A percentile compares a stretch with the other conserved stretches of the same genome.
phyloP scores from a whole-genome alignment of 1,140 invertebrate genomes.

The Drepana arcuata region DNA sequence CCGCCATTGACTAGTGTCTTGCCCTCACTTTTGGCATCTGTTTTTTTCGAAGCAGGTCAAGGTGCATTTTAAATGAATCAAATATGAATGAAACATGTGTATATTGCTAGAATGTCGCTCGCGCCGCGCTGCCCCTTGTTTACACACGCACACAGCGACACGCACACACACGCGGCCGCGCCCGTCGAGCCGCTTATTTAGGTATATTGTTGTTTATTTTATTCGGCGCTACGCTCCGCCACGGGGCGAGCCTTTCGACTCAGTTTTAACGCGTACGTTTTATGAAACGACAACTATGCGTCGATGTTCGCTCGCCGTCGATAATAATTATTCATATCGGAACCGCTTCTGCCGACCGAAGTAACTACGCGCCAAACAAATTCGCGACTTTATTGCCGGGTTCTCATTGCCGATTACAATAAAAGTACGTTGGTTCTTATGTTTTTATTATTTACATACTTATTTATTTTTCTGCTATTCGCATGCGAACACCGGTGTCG shows the following conservation, averaged over 20 bases:
- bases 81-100: no score
- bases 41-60: no score
- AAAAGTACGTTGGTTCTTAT: conserved; percentile 26
- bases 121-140: conserved; percentile 60
- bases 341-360: conserved; percentile 51
- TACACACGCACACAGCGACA: conserved; percentile 64
- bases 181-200: conserved; percentile 70
- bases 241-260: conserved; percentile 70
- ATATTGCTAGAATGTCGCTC: conserved; percentile 20
- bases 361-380: conserved; percentile 54
- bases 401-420: no score
- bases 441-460: conserved; percentile 18
- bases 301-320: conserved; percentile 58
- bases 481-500: conserved; percentile 34
- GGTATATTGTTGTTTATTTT: conserved; percentile 74
- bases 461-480: conserved; percentile 36
- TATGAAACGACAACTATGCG: conserved; percentile 71
- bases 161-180: conserved; percentile 57
- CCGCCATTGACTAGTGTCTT: no score
- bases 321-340: conserved; percentile 66
- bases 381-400: conserved; percentile 48
- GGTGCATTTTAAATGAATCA: no score
- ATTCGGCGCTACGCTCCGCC: conserved; percentile 71
- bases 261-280: conserved; percentile 71
- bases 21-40: no score